Evolutionary conservation across 2,797 vertebrate species (phyloP).

Genomic region (Sebastes goodei): DNA sequence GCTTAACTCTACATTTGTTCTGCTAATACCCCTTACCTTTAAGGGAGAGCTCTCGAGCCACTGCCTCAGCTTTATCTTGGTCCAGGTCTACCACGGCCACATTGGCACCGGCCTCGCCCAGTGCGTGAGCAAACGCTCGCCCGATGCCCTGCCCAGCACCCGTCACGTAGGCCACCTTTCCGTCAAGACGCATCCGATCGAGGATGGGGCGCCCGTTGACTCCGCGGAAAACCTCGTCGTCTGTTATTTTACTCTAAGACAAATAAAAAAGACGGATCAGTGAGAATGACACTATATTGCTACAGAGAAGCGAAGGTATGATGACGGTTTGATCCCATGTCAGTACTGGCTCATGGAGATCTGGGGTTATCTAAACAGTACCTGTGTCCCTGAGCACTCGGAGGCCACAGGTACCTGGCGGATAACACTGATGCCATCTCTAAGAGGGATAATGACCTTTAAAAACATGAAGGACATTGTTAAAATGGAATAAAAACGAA

Average conservation of each 20-base stretch:
- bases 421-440: constrained; percentile 84
- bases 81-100: constrained; percentile 83
- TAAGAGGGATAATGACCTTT: constrained; percentile 83
- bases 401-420: constrained; percentile 53
- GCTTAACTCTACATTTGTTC: neutral
- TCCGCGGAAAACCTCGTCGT: constrained; percentile 82
- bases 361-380: constrained; percentile 40
- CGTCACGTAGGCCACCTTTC: constrained; percentile 83
- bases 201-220: constrained; percentile 66
- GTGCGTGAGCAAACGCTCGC: constrained; percentile 82
- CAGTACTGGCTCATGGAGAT: neutral
- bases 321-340: neutral
- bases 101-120: constrained; percentile 86
- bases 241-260: constrained; percentile 61
- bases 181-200: constrained; percentile 83
- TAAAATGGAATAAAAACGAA: neutral
- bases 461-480: constrained; percentile 1
- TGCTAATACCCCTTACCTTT: constrained; percentile 75
- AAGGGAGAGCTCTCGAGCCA: constrained; percentile 79
- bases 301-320: neutral
- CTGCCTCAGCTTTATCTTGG: constrained; percentile 76
- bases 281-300: neutral
- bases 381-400: constrained; percentile 49
- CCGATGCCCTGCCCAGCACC: constrained; percentile 86
- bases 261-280: neutral